Evolutionary conservation across 1,140 invertebrate genomes (phyloP).

Genomic region (Leptonema lineaticorne): DNA sequence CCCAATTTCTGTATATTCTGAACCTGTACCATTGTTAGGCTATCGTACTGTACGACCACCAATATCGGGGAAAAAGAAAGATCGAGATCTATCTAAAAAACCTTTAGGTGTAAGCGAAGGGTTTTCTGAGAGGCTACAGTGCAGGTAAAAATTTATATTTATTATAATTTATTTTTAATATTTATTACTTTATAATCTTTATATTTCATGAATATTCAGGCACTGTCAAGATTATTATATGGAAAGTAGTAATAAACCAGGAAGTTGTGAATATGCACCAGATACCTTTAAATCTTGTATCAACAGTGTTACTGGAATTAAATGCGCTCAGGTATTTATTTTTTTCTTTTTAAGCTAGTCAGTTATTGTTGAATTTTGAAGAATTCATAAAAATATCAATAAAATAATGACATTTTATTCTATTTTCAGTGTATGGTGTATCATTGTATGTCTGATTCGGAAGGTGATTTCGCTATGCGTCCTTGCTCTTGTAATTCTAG

Average conservation of each 20-base stretch:
- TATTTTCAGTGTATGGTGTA: constrained; percentile 79
- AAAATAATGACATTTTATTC: constrained; percentile 7
- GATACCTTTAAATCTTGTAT: constrained; percentile 80
- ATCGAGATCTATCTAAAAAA: constrained; percentile 36
- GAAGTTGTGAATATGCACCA: constrained; percentile 86
- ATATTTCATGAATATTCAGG: constrained; percentile 46
- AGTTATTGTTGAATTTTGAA: not conserved
- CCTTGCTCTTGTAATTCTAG: constrained; percentile 71
- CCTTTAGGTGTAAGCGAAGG: constrained; percentile 41
- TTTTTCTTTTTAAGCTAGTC: constrained; percentile 48
- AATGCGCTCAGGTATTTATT: constrained; percentile 65
- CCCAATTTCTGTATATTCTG: constrained; percentile 38
- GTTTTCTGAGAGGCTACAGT: constrained; percentile 50
- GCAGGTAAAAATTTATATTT: constrained; percentile 45
- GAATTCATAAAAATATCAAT: not conserved
- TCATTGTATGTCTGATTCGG: constrained; percentile 87
- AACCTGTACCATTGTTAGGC: constrained; percentile 28
- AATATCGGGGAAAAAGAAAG: constrained; percentile 55
- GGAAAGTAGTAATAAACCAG: constrained; percentile 77
- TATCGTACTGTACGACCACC: constrained; percentile 45
- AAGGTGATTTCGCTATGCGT: constrained; percentile 76
- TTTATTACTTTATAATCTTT: constrained; percentile 1
- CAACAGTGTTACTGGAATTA: constrained; percentile 80
- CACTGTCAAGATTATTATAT: constrained; percentile 74
- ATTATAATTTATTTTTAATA: not conserved